These are phyloP conservation scores for Crotalus tigris DNA, from an alignment of 2,113 vertebrate species.

Conservation along the genomic window DNA sequence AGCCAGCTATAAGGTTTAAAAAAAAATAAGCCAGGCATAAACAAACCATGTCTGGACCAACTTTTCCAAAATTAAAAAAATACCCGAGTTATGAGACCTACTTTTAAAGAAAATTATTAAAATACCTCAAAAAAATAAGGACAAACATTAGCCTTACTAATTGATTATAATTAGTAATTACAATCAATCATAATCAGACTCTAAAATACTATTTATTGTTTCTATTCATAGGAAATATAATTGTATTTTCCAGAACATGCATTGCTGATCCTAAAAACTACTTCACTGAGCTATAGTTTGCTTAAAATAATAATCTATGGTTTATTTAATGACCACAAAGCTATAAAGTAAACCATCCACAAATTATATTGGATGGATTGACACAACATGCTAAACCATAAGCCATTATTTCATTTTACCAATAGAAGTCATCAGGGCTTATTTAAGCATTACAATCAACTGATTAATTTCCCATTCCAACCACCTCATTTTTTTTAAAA, in stretches of 20 bases:
- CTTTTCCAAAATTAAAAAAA: background rate
- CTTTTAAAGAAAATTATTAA: background rate
- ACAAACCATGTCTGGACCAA: background rate
- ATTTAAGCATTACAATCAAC: too few relatives aligned
- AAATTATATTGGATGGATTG: background rate
- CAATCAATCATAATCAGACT: background rate
- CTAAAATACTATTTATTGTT: background rate
- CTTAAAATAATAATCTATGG: background rate
- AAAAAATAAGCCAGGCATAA: background rate
- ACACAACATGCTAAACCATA: background rate
- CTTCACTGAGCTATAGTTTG: background rate
- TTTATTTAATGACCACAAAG: too few relatives aligned
- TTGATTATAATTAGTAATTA: too few relatives aligned
- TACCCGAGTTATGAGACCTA: too few relatives aligned
- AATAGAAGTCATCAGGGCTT: too few relatives aligned
- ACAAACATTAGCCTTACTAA: background rate
- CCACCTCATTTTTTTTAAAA: too few relatives aligned
- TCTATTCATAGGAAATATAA: background rate
- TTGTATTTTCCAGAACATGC: background rate
- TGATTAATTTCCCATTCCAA: too few relatives aligned
- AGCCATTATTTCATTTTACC: too few relatives aligned
- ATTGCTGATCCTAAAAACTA: background rate
- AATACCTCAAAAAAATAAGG: background rate
- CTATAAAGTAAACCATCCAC: too few relatives aligned
- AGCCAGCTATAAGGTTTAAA: background rate